phyloP scores from a whole-genome alignment of 2,888 invertebrate species.

The Catocala nupta region DNA sequence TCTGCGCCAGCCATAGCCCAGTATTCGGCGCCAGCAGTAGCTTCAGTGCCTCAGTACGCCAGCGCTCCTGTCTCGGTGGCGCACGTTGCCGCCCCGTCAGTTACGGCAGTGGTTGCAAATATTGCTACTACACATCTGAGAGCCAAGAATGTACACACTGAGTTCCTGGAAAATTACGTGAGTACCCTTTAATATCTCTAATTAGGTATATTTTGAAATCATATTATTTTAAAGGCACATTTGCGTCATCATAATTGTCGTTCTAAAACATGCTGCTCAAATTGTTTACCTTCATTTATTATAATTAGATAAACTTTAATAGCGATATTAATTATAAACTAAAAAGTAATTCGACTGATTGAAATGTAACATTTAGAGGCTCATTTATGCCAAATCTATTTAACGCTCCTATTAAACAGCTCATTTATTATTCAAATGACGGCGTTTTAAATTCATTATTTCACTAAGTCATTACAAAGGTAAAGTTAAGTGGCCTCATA shows the following conservation, averaged over 20 bases:
- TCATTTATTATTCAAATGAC: constrained; percentile 14
- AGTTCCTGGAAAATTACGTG: constrained; percentile 89
- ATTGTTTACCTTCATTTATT: not conserved
- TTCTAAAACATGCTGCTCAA: not conserved
- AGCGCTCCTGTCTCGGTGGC: constrained; percentile 44
- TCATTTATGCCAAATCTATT: not conserved
- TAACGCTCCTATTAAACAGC: not conserved
- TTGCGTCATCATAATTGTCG: not conserved
- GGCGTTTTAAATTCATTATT: constrained; percentile 6
- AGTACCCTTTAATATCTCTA: constrained; percentile 61
- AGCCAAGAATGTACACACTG: constrained; percentile 86
- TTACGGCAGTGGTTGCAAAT: constrained; percentile 41
- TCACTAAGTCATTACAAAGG: not conserved
- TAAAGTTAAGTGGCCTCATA: not conserved
- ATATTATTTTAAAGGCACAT: no score
- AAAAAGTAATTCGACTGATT: not conserved
- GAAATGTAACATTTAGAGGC: not conserved
- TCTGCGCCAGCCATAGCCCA: constrained; percentile 29
- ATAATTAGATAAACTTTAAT: not conserved
- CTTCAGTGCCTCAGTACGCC: constrained; percentile 50
- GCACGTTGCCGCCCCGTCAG: constrained; percentile 37
- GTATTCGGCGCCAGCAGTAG: constrained; percentile 27
- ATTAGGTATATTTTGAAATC: no score
- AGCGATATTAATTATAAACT: not conserved
- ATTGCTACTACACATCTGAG: constrained; percentile 32